These are phyloP conservation scores for Drosophila demipolita DNA, from an alignment of 2,888 invertebrate species.

Conservation along the genomic window DNA sequence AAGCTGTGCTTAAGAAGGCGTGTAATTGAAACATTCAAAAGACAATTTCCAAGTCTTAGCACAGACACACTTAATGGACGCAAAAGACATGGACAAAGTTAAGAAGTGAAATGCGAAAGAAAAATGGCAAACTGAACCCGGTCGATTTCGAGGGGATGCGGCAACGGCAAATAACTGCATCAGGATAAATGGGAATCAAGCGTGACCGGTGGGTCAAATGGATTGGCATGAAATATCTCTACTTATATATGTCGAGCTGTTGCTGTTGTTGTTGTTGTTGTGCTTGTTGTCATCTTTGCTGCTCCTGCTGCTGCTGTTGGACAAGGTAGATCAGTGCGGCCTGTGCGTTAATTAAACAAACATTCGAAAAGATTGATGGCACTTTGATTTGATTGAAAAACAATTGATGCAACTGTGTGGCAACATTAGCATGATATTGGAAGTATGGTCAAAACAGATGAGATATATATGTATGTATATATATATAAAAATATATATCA, in stretches of 20 bases:
- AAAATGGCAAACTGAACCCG: slow-evolving; percentile 62
- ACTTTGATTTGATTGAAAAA: slow-evolving; percentile 84
- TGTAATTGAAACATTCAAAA: slow-evolving; percentile 86
- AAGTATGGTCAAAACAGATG: slow-evolving; percentile 42
- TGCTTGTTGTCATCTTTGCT: slow-evolving; percentile 3
- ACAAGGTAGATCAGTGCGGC: slow-evolving; percentile 59
- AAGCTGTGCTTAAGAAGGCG: slow-evolving; percentile 86
- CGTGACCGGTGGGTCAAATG: slow-evolving; percentile 72
- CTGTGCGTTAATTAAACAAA: slow-evolving; percentile 78
- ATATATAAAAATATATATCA: slow-evolving; percentile 1
- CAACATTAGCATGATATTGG: slow-evolving; percentile 80
- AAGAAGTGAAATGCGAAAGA: slow-evolving; percentile 77
- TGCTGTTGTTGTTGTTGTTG: slow-evolving; percentile 28
- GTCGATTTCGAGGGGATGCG: slow-evolving; percentile 1
- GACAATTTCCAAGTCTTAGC: slow-evolving; percentile 85
- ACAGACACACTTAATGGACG: slow-evolving; percentile 84
- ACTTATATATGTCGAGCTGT: slow-evolving; percentile 43
- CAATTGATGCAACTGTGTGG: slow-evolving; percentile 83
- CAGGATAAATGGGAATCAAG: slow-evolving; percentile 62
- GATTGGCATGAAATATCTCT: slow-evolving; percentile 59
- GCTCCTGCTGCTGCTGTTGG: slow-evolving; percentile 11
- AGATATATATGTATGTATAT: not conserved
- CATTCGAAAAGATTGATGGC: slow-evolving; percentile 83
- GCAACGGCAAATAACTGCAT: slow-evolving; percentile 50
- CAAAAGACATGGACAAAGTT: slow-evolving; percentile 76